phyloP scores from a whole-genome alignment of 2,888 invertebrate genomes.

The Carabus problematicus region DNA sequence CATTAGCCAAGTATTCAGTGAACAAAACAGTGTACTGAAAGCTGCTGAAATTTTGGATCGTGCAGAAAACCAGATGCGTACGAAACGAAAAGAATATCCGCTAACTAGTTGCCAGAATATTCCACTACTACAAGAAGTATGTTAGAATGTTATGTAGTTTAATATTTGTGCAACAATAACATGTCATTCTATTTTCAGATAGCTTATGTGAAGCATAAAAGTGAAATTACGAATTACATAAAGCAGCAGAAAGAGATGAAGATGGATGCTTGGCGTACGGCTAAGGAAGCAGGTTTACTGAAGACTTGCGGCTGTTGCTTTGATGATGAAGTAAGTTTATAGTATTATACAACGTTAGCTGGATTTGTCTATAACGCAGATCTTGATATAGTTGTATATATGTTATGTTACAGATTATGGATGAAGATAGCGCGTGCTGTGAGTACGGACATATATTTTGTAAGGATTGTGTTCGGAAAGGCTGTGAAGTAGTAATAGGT shows the following conservation, averaged over 20 bases:
- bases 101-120: constrained; percentile 48
- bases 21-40: constrained; percentile 10
- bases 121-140: constrained; percentile 54
- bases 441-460: constrained; percentile 59
- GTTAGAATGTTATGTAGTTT: not conserved
- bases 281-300: constrained; percentile 53
- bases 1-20: constrained; percentile 18
- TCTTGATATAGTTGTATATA: too few relatives aligned
- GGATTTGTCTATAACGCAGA: not conserved
- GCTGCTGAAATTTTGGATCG: constrained; percentile 19
- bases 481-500: constrained; percentile 57
- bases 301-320: constrained; percentile 64
- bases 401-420: constrained; percentile 31
- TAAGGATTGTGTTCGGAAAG: constrained; percentile 58
- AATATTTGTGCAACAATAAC: not conserved
- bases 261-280: constrained; percentile 52
- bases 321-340: constrained; percentile 57
- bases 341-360: not conserved
- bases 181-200: constrained; percentile 47
- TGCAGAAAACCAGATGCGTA: constrained; percentile 7
- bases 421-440: constrained; percentile 49
- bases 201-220: constrained; percentile 53
- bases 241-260: constrained; percentile 52
- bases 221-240: constrained; percentile 52
- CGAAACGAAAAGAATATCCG: constrained; percentile 25